Base-by-base conservation (phyloP, 2,888 invertebrate genomes). In the Drosophila hamatofila region DNA sequence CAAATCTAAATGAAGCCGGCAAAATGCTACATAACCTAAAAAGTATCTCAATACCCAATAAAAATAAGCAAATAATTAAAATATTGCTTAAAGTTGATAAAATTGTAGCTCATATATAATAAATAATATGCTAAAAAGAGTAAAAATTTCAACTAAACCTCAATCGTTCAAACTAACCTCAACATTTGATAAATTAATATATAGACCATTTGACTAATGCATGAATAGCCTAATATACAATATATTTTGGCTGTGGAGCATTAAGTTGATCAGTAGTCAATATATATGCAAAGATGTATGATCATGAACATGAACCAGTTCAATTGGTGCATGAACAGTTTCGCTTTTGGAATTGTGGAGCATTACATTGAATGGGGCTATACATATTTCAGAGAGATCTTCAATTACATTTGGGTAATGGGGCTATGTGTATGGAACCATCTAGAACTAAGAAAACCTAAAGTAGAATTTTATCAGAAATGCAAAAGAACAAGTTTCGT, bases 301-400 rank as follows among this genome's bases (percentile, higher is more conserved):
- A 23, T 12, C n/a, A 54, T 54, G 54, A 42, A 23, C 42, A 30
- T 41, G 56, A 41, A 42, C 30, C 12, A 23, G 42, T 56, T 42
- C 30, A 42, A 39, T 39, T 27, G 0, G 54, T 70, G 76, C 76
- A 76, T 58, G 64, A 75, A 39, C 18, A 51, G 39, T 25, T 30
- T 59, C 30, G 27, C 27, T 12, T 3, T 9, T 23, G 37, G 76
- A 27, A 44, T 49, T 59, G 71, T 62, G 75, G 60, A 75, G 75
- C 54, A 55, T 51, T 61, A 23, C 4, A 49, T 51, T 46, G 64
- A 65, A 7, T 11, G 0, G 4, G 16, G 8, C 21, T 8, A 8
- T 30, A 30, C 11, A 30, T 30, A 11, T 11, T 30, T 27, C 8
- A 30, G 16, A 3, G 8, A 23, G 44, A 8, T 23, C 23, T 8